A percentile compares a stretch with the other conserved stretches of the same genome.
These are phyloP conservation scores for Chloromyia formosa DNA, from an alignment of 2,888 invertebrate species.

Conservation along the genomic window DNA sequence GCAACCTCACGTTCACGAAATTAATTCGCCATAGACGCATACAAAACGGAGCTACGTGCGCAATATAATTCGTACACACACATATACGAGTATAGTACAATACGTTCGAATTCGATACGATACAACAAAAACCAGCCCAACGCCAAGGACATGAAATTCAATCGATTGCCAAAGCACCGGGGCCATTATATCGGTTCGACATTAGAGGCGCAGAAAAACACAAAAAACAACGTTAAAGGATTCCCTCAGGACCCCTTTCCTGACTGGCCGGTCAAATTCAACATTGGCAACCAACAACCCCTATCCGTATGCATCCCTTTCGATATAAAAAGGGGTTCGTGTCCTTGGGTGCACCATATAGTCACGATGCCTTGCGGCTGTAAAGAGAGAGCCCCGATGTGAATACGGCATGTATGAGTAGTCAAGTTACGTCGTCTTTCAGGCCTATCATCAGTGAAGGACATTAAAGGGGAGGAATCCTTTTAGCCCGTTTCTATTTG, in stretches of 20 bases:
- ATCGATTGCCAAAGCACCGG: slow-evolving; percentile 27
- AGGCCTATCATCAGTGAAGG: slow-evolving; percentile 42
- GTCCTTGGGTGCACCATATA: slow-evolving; percentile 8
- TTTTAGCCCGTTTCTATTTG: slow-evolving; percentile 4
- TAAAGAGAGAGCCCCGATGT: neutral
- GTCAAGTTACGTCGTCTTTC: slow-evolving; percentile 37
- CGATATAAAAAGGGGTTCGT: slow-evolving; percentile 26
- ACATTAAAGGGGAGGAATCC: slow-evolving; percentile 43
- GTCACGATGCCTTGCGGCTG: slow-evolving; percentile 32
- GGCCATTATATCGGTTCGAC: slow-evolving; percentile 35
- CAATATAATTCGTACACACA: neutral
- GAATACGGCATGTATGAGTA: neutral
- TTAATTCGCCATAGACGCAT: slow-evolving; percentile 43
- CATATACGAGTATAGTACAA: neutral
- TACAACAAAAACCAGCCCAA: slow-evolving; percentile 13
- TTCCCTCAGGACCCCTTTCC: slow-evolving; percentile 42
- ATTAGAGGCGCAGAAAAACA: slow-evolving; percentile 10
- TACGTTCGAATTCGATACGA: slow-evolving; percentile 1
- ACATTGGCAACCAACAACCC: too few relatives aligned
- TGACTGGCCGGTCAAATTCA: slow-evolving; percentile 10
- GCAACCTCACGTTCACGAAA: slow-evolving; percentile 38
- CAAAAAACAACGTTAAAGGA: neutral
- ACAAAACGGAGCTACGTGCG: slow-evolving; percentile 36
- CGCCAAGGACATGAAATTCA: slow-evolving; percentile 33
- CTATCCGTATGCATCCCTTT: slow-evolving; percentile 29